Percentiles rank a stretch among this genome's conserved stretches.
Evolutionary conservation across 2,888 invertebrate species (phyloP).

Genomic region (Xanthia icteritia): DNA sequence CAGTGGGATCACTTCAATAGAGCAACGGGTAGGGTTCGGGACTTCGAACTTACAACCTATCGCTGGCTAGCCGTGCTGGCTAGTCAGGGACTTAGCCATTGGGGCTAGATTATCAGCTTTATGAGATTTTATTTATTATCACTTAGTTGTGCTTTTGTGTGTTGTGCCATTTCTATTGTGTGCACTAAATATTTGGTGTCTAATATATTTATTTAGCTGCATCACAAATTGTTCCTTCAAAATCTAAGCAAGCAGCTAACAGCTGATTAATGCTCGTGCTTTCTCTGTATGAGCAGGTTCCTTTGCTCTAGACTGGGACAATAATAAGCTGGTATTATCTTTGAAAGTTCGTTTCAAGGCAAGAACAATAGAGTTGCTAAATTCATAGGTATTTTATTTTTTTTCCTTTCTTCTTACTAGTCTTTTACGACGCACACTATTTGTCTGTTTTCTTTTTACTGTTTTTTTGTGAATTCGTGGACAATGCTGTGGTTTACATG

Average conservation of each 20-base stretch:
- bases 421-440: no score
- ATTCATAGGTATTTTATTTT: no score
- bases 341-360: no score
- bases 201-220: neutral
- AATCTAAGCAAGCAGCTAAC: conserved; percentile 3
- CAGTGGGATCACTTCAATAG: neutral
- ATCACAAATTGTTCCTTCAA: neutral
- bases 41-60: neutral
- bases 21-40: neutral
- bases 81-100: neutral
- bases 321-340: neutral
- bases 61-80: neutral
- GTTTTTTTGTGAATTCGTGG: no score
- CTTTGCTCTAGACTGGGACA: neutral
- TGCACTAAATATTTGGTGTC: neutral
- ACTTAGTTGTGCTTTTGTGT: neutral
- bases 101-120: no score
- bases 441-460: no score
- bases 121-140: no score
- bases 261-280: neutral
- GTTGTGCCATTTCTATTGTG: no score
- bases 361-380: no score
- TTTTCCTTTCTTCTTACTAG: no score
- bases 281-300: neutral
- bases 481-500: no score